Percentiles rank a stretch among this genome's conserved stretches.
Evolutionary conservation across 1,140 invertebrate genomes (phyloP).

Genomic region (Aphaenogaster ashmeadi): DNA sequence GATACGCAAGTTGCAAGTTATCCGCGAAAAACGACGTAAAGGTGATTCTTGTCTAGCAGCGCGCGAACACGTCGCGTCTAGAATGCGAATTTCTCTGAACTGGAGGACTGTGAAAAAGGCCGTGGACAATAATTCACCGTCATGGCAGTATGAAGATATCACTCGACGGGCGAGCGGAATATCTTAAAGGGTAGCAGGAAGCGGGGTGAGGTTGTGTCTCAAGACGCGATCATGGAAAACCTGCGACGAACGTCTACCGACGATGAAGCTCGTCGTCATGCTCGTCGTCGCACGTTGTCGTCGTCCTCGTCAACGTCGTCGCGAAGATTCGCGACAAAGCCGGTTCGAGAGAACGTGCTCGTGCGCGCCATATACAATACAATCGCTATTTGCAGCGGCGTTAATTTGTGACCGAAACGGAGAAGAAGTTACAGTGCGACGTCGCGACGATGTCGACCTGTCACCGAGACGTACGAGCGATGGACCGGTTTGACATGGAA

Average conservation of each 20-base stretch:
- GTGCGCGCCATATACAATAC: slow-evolving; percentile 56
- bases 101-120: slow-evolving; percentile 71
- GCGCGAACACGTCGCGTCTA: slow-evolving; percentile 52
- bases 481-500: slow-evolving; percentile 17
- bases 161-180: slow-evolving; percentile 77
- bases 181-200: slow-evolving; percentile 73
- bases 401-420: slow-evolving; percentile 72
- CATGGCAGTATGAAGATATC: slow-evolving; percentile 82
- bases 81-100: slow-evolving; percentile 47
- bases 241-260: slow-evolving; percentile 51
- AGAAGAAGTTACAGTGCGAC: slow-evolving; percentile 31
- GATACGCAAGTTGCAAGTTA: background rate
- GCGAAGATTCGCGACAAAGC: slow-evolving; percentile 47
- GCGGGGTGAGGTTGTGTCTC: slow-evolving; percentile 6
- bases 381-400: slow-evolving; percentile 70
- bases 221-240: slow-evolving; percentile 55
- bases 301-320: slow-evolving; percentile 32
- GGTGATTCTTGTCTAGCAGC: slow-evolving; percentile 24
- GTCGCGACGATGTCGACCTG: slow-evolving; percentile 57
- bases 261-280: slow-evolving; percentile 44
- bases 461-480: slow-evolving; percentile 35
- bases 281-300: background rate
- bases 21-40: slow-evolving; percentile 29
- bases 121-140: slow-evolving; percentile 73
- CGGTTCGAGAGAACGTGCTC: slow-evolving; percentile 37